Percentiles rank a stretch among this genome's conserved stretches.
These are phyloP conservation scores for Hypomecis atomaria DNA, from an alignment of 2,888 invertebrate genomes.

Conservation along the genomic window DNA sequence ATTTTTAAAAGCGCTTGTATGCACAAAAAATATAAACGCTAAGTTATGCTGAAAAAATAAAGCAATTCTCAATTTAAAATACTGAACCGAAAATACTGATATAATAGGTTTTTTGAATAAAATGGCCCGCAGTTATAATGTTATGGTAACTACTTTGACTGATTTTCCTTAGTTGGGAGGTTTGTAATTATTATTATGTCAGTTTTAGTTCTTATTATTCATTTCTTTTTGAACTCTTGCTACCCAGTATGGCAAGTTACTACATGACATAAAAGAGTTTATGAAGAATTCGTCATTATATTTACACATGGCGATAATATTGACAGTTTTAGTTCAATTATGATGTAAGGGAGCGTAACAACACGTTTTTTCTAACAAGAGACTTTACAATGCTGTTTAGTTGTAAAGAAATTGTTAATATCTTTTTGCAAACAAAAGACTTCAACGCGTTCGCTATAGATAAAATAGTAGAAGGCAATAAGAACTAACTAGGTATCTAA, in stretches of 20 bases:
- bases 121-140: constrained; percentile 42
- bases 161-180: constrained; percentile 32
- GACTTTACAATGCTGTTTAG: not conserved
- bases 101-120: constrained; percentile 26
- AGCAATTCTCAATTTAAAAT: too few species aligned
- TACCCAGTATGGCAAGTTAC: constrained; percentile 19
- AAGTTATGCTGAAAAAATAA: too few species aligned
- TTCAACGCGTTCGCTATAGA: constrained; percentile 18
- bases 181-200: constrained; percentile 21
- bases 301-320: too few species aligned
- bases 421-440: constrained; percentile 17
- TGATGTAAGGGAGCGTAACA: too few species aligned
- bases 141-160: constrained; percentile 33
- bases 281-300: too few species aligned
- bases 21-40: too few species aligned
- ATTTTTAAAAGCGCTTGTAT: too few species aligned
- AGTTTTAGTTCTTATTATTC: constrained; percentile 29
- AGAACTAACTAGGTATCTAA: not conserved
- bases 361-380: too few species aligned
- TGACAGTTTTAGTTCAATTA: too few species aligned
- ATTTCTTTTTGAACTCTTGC: constrained; percentile 35
- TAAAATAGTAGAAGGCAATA: constrained; percentile 5
- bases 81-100: not conserved
- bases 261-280: not conserved
- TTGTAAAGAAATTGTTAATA: not conserved